A percentile compares a stretch with the other conserved stretches of the same genome.
These are phyloP conservation scores for Rhombomys opimus DNA, from an alignment of 2,113 vertebrate species.

Conservation along the genomic window DNA sequence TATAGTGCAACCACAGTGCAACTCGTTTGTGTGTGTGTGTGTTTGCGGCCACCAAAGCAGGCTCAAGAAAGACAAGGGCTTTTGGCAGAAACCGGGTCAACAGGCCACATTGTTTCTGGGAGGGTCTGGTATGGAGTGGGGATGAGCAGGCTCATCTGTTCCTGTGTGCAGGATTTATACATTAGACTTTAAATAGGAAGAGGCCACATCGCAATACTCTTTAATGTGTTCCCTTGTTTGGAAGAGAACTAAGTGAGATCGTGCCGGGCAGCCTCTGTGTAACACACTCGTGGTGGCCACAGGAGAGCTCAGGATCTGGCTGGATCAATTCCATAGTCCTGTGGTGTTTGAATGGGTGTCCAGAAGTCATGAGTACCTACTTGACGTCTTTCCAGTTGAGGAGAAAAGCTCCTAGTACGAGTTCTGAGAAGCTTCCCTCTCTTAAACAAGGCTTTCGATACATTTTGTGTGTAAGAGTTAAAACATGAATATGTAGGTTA, in stretches of 20 bases:
- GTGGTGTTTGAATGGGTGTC: neutral
- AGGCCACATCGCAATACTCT: neutral
- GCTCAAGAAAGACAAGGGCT: neutral
- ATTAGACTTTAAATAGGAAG: neutral
- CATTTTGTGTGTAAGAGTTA: conserved; percentile 25
- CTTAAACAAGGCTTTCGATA: neutral
- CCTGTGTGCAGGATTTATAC: neutral
- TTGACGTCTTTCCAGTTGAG: neutral
- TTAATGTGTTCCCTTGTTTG: neutral
- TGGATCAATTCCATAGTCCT: neutral
- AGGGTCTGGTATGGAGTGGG: neutral
- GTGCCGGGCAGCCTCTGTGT: neutral
- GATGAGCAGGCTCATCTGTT: neutral
- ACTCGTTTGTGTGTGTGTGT: too few species aligned
- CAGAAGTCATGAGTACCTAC: neutral
- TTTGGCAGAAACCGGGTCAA: neutral
- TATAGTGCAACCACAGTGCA: neutral
- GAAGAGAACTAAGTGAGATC: neutral
- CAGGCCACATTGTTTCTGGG: neutral
- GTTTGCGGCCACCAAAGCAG: neutral
- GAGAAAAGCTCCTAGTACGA: neutral
- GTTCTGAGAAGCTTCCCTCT: neutral
- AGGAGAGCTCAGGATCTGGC: too few species aligned
- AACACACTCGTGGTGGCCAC: fast-evolving
- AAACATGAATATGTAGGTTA: conserved; percentile 50